Conservation (phyloP, 2,797 vertebrate species). For the Bovichtus diacanthus region DNA sequence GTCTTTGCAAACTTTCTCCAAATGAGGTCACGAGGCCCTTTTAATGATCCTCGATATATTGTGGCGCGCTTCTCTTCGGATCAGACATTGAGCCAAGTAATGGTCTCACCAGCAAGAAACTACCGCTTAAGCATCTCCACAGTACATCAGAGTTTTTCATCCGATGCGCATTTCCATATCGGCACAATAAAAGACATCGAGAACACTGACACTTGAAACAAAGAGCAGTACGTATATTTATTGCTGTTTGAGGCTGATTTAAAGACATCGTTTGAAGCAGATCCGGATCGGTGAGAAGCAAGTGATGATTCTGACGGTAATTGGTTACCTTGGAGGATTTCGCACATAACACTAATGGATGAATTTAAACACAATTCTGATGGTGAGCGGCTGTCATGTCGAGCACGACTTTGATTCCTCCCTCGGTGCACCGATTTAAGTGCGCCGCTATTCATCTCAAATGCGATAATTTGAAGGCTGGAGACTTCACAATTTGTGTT, state of each 20-base stretch:
- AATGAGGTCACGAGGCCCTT: conserved; percentile 48
- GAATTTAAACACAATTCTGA: conserved; percentile 38
- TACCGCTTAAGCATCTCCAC: conserved; percentile 23
- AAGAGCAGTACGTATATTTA: background rate
- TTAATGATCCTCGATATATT: conserved; percentile 38
- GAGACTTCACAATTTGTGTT: conserved; percentile 16
- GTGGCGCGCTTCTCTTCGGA: conserved; percentile 37
- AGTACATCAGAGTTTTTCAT: conserved; percentile 22
- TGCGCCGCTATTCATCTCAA: conserved; percentile 37
- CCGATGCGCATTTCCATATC: conserved; percentile 23
- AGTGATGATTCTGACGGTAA: conserved; percentile 32
- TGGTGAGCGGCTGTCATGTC: conserved; percentile 34
- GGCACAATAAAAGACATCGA: conserved; percentile 11
- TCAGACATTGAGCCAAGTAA: conserved; percentile 47
- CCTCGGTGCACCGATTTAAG: conserved; percentile 14
- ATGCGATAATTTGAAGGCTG: conserved; percentile 10
- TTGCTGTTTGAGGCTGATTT: conserved; percentile 18
- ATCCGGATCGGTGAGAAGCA: conserved; percentile 5
- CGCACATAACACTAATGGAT: conserved; percentile 25
- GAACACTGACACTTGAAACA: conserved; percentile 17
- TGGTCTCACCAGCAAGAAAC: conserved; percentile 15
- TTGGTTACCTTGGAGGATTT: conserved; percentile 18
- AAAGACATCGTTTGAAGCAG: conserved; percentile 32
- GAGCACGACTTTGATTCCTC: conserved; percentile 35
- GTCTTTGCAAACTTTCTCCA: conserved; percentile 22